These are phyloP conservation scores for Ceratina australensis DNA, from an alignment of 1,140 invertebrate species.

Conservation along the genomic window DNA sequence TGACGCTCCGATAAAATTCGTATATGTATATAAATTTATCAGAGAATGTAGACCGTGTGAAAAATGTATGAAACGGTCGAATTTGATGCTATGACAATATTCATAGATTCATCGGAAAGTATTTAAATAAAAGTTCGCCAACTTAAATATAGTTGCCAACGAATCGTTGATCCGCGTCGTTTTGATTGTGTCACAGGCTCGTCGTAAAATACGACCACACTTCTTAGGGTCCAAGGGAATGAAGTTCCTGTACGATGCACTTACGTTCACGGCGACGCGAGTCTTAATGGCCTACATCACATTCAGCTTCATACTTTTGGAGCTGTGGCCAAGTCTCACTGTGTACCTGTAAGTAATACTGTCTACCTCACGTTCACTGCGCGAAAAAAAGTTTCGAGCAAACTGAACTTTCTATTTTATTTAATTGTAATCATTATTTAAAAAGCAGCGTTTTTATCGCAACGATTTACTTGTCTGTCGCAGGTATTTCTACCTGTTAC, in stretches of 20 bases:
- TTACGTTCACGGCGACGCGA: constrained; percentile 89
- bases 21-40: no score
- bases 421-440: no score
- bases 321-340: constrained; percentile 85
- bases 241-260: constrained; percentile 87
- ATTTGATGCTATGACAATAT: no score
- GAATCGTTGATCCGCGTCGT: not conserved
- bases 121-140: not conserved
- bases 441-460: no score
- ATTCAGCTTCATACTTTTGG: constrained; percentile 93
- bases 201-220: constrained; percentile 86
- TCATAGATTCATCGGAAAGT: no score
- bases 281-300: constrained; percentile 91
- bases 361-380: no score
- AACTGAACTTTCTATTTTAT: not conserved
- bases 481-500: constrained; percentile 81
- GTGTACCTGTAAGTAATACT: constrained; percentile 85
- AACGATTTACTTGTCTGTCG: constrained; percentile 46
- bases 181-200: constrained; percentile 78
- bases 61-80: no score
- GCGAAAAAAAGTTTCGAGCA: no score
- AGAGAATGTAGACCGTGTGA: no score
- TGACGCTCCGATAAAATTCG: no score
- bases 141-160: not conserved
- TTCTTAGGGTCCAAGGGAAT: constrained; percentile 84